Evolutionary conservation across 1,140 invertebrate genomes (phyloP).

Genomic region (Zaprionus kolodkinae): DNA sequence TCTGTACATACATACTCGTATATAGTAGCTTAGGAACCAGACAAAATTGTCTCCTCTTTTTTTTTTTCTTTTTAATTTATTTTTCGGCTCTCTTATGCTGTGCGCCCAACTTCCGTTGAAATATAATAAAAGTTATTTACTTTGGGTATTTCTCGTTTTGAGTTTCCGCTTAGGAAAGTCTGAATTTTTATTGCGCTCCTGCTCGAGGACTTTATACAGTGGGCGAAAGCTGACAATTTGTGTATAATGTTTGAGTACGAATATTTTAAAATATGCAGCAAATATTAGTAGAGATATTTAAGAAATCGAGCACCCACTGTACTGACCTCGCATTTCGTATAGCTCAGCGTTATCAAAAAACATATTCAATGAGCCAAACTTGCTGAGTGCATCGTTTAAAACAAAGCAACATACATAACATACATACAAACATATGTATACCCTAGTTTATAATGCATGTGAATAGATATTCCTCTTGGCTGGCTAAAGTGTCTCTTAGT

Average conservation of each 20-base stretch:
- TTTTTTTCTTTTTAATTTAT: neutral
- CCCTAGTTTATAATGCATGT: neutral
- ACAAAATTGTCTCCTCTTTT: neutral
- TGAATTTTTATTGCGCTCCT: neutral
- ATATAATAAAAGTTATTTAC: constrained; percentile 5
- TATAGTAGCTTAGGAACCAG: neutral
- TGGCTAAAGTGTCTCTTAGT: constrained; percentile 44
- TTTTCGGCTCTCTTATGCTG: neutral
- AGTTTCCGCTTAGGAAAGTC: constrained; percentile 5
- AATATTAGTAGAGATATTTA: neutral
- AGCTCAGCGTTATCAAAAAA: constrained; percentile 23
- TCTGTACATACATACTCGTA: too few species aligned
- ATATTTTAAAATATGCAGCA: neutral
- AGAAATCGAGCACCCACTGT: neutral
- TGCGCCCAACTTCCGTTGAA: neutral
- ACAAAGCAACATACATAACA: constrained; percentile 21
- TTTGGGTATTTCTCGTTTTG: constrained; percentile 5
- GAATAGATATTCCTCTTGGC: constrained; percentile 9
- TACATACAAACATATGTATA: neutral
- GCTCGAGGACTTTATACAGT: neutral
- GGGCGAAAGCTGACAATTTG: neutral
- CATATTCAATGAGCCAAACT: constrained; percentile 8
- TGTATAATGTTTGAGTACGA: neutral
- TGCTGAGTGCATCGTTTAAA: constrained; percentile 26
- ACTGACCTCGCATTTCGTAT: constrained; percentile 24